A percentile compares a stretch with the other conserved stretches of the same genome.
phyloP scores from a whole-genome alignment of 2,797 vertebrate species.

The Nyctibius grandis region DNA sequence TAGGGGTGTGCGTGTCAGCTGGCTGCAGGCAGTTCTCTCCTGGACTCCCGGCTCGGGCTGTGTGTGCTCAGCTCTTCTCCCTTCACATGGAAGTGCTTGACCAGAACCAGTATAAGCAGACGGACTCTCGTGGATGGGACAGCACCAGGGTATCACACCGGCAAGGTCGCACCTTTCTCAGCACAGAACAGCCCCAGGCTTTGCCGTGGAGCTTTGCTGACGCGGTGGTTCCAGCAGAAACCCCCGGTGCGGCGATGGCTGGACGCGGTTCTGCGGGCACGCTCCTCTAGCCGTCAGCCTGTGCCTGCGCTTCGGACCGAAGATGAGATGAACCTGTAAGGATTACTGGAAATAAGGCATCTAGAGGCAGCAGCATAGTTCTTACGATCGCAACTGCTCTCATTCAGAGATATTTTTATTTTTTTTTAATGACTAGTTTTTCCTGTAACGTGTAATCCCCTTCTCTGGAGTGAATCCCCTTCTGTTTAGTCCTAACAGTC shows the following conservation, averaged over 20 bases:
- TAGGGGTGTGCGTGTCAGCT: background rate
- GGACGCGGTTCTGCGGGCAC: fast-evolving
- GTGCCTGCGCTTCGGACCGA: no score
- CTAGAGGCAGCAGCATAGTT: fast-evolving
- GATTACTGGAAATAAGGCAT: background rate
- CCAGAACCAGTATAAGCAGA: background rate
- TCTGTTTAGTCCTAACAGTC: background rate
- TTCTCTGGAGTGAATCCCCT: background rate
- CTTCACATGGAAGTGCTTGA: background rate
- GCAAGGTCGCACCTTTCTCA: fast-evolving
- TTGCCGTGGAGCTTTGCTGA: background rate
- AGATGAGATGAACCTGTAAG: background rate
- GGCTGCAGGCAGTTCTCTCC: background rate
- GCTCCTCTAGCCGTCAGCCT: background rate
- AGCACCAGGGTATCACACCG: background rate
- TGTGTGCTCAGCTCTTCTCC: fast-evolving
- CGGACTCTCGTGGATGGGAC: fast-evolving
- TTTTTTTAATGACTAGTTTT: background rate
- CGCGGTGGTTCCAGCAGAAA: background rate
- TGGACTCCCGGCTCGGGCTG: background rate
- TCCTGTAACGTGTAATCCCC: background rate
- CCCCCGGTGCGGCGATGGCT: background rate
- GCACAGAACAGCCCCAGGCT: background rate
- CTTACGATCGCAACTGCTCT: background rate
- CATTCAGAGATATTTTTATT: background rate